Evolutionary conservation across 2,797 vertebrate species (phyloP).

Genomic region (Coregonus sp.): DNA sequence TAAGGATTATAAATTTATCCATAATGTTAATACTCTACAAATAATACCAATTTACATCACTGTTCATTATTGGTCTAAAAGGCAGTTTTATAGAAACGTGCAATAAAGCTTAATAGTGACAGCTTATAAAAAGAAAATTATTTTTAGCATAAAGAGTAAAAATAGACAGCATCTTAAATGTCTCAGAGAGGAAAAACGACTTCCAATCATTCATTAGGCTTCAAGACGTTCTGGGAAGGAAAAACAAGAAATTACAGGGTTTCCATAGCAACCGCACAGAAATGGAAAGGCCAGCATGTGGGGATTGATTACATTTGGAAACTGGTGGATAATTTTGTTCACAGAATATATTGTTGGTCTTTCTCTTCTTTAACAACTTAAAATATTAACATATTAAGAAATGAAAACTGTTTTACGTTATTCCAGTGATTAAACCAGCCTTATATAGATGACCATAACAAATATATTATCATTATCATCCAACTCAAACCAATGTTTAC

Average conservation of each 20-base stretch:
- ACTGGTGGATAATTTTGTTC: constrained; percentile 33
- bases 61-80: constrained; percentile 3
- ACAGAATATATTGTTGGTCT: constrained; percentile 8
- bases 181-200: constrained; percentile 55
- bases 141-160: constrained; percentile 38
- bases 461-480: not conserved
- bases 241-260: constrained; percentile 59
- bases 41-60: constrained; percentile 37
- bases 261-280: constrained; percentile 72
- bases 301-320: constrained; percentile 34
- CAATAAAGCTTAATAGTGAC: constrained; percentile 27
- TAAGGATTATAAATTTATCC: constrained; percentile 63
- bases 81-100: constrained; percentile 11
- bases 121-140: constrained; percentile 42
- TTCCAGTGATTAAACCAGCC: constrained; percentile 9
- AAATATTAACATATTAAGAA: constrained; percentile 19
- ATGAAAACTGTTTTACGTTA: not conserved
- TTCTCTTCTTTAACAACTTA: not conserved
- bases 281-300: constrained; percentile 51
- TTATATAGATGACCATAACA: not conserved
- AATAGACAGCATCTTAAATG: constrained; percentile 44
- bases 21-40: constrained; percentile 57
- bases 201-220: constrained; percentile 60
- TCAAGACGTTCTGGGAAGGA: constrained; percentile 50
- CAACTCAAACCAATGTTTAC: not conserved